Conservation (phyloP, 2,113 vertebrate genomes). For the Bolborhynchus lineola region DNA sequence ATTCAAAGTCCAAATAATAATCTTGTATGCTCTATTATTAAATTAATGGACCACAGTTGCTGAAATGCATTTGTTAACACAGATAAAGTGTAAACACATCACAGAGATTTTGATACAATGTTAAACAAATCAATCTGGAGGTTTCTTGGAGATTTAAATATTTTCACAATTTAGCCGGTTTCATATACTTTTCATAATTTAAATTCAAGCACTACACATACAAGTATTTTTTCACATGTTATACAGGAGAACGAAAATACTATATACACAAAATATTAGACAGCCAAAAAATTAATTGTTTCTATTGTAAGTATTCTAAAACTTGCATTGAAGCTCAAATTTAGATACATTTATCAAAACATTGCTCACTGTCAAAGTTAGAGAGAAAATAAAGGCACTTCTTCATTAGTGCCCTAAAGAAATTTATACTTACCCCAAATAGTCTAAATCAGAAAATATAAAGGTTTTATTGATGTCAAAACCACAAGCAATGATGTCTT, state of each 20-base stretch:
- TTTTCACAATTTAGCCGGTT: background rate
- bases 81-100: background rate
- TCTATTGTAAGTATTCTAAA: background rate
- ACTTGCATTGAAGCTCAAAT: background rate
- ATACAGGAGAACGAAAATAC: background rate
- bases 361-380: background rate
- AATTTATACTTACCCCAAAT: constrained; percentile 88
- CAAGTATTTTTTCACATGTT: background rate
- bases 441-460: constrained; percentile 96
- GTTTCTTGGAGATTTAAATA: background rate
- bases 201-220: background rate
- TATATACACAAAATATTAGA: background rate
- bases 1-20: background rate
- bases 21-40: background rate
- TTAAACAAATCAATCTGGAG: background rate
- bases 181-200: background rate
- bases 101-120: background rate
- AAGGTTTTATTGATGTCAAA: constrained; percentile 97
- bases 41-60: background rate
- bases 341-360: background rate
- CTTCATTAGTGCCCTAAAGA: background rate
- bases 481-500: constrained; percentile 95
- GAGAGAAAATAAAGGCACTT: background rate
- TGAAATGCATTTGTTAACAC: background rate
- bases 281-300: background rate